Conservation (phyloP, 2,797 vertebrate genomes). For the Picus viridis region DNA sequence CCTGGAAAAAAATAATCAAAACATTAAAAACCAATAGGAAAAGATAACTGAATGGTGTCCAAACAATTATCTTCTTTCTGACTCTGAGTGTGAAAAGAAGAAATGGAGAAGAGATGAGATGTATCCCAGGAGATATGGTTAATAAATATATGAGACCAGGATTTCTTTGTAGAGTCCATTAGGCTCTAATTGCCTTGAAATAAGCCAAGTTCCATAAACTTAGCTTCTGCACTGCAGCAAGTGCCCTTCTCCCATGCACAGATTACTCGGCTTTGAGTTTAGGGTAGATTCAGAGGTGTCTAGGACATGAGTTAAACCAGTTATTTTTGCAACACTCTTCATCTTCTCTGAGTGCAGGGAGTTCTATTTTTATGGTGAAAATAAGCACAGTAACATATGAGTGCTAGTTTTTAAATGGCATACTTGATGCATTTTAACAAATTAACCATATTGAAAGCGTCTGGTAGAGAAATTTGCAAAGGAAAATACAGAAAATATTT, state of each 20-base stretch:
- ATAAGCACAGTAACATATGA: constrained; percentile 8
- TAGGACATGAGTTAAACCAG: constrained; percentile 34
- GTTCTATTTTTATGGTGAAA: constrained; percentile 53
- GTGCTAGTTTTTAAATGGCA: constrained; percentile 37
- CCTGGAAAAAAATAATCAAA: neutral
- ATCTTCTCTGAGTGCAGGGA: neutral
- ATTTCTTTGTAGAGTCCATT: constrained; percentile 46
- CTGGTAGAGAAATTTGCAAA: constrained; percentile 27
- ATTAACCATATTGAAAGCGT: constrained; percentile 34
- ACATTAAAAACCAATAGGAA: neutral
- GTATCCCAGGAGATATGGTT: neutral
- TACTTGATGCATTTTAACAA: constrained; percentile 26
- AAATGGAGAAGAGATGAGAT: neutral
- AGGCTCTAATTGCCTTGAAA: constrained; percentile 37
- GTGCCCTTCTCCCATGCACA: neutral
- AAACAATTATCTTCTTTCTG: neutral
- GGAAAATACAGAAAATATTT: constrained; percentile 52
- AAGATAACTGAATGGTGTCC: neutral
- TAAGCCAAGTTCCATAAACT: neutral
- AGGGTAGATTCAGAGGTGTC: constrained; percentile 33
- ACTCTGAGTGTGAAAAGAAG: neutral
- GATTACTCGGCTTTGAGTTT: neutral
- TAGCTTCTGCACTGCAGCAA: neutral
- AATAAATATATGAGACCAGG: constrained; percentile 13
- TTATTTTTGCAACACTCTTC: constrained; percentile 37